Conservation (phyloP, 2,888 invertebrate species). For the Adela reaumurella region DNA sequence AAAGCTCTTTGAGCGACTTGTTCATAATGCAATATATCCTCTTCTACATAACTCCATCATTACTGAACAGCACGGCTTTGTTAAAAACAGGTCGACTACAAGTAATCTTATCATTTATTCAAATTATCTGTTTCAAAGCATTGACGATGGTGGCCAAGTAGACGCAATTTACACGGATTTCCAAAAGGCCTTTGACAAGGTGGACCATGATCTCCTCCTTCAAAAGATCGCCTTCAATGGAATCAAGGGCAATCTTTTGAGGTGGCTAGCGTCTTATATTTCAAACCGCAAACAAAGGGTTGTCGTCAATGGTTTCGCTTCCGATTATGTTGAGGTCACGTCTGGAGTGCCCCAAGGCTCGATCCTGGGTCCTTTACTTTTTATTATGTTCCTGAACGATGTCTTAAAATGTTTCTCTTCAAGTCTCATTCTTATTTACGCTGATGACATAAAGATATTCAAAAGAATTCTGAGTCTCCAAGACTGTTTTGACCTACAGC, state of each 20-base stretch:
- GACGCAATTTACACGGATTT: conserved; percentile 9
- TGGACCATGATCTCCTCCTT: conserved; percentile 8
- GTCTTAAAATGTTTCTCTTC: conserved; percentile 7
- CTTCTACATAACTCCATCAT: conserved; percentile 7
- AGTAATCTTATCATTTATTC: conserved; percentile 9
- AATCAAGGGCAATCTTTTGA: conserved; percentile 8
- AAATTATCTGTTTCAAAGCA: conserved; percentile 3
- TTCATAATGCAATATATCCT: conserved; percentile 7
- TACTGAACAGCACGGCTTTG: conserved; percentile 11
- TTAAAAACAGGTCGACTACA: conserved; percentile 8
- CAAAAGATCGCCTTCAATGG: conserved; percentile 9
- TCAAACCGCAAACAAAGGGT: conserved; percentile 11
- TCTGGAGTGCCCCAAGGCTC: conserved; percentile 14
- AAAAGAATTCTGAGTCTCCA: conserved; percentile 2
- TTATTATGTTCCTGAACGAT: conserved; percentile 12
- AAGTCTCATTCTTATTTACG: conserved; percentile 7
- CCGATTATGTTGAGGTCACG: conserved; percentile 1
- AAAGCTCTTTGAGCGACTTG: conserved; percentile 10
- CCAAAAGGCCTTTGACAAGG: conserved; percentile 10
- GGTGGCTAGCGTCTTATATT: conserved; percentile 11
- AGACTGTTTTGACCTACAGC: conserved; percentile 5
- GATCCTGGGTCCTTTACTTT: conserved; percentile 11
- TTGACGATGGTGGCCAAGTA: conserved; percentile 8
- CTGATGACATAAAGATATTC: conserved; percentile 10
- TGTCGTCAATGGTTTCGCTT: conserved; percentile 8